Conservation (phyloP, 1,140 invertebrate species). For the Euura saliciscinereae region DNA sequence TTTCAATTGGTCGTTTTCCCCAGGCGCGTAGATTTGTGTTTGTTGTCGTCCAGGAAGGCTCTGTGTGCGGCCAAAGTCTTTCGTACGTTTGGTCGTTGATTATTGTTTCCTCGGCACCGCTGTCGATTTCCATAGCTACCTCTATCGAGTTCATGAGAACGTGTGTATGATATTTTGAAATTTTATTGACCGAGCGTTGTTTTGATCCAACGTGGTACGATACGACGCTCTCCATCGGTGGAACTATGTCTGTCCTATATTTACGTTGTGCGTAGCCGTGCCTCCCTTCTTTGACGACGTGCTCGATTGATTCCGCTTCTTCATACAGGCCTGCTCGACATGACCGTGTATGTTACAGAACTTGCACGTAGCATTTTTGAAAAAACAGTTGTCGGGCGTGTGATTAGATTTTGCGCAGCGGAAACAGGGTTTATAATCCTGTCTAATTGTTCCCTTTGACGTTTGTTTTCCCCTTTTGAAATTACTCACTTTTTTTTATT, state of each 20-base stretch:
- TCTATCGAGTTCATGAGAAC: neutral
- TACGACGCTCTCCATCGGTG: too few species aligned
- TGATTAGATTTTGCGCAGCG: neutral
- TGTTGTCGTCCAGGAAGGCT: neutral
- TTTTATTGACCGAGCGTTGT: too few species aligned
- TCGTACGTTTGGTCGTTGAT: conserved; percentile 10
- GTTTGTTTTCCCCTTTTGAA: neutral
- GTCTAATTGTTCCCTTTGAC: neutral
- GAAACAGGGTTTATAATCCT: conserved; percentile 8
- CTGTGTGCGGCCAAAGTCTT: conserved; percentile 10
- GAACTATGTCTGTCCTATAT: too few species aligned
- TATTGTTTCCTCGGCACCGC: conserved; percentile 5
- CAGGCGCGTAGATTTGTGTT: neutral
- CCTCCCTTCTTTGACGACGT: too few species aligned
- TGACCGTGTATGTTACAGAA: conserved; percentile 8
- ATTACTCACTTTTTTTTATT: neutral
- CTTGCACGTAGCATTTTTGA: conserved; percentile 13
- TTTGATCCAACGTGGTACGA: too few species aligned
- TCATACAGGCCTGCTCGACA: neutral
- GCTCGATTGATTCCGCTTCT: too few species aligned
- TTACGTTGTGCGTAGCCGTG: too few species aligned
- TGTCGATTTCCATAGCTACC: conserved; percentile 8
- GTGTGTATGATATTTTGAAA: neutral
- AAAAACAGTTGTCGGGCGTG: conserved; percentile 5
- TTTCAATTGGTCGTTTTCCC: neutral